A percentile compares a stretch with the other conserved stretches of the same genome.
Conservation (phyloP, 2,113 vertebrate species). For the Cacatua alba region DNA sequence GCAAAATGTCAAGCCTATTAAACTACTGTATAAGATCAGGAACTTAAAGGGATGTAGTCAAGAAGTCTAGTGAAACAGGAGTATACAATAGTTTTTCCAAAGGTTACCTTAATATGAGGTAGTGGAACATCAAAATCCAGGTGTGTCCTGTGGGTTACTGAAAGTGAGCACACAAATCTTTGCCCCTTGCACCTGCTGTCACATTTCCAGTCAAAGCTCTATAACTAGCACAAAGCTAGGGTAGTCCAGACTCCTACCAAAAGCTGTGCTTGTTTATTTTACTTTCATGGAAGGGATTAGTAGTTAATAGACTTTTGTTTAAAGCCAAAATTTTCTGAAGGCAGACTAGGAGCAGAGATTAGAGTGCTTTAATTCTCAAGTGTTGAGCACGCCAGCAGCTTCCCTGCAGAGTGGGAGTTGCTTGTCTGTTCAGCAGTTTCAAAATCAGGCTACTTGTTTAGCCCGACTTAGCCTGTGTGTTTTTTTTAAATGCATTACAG, state of each 20-base stretch:
- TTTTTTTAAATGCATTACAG: constrained; percentile 31
- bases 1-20: background rate
- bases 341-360: background rate
- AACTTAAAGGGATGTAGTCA: background rate
- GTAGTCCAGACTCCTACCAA: background rate
- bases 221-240: background rate
- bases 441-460: constrained; percentile 59
- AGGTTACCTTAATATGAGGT: background rate
- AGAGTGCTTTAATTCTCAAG: background rate
- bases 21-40: background rate
- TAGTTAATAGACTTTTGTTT: background rate
- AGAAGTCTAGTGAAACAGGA: background rate
- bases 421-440: constrained; percentile 59
- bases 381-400: constrained; percentile 32
- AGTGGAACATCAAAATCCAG: background rate
- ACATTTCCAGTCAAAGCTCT: background rate
- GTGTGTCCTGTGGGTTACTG: background rate
- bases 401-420: constrained; percentile 52
- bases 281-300: background rate
- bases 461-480: constrained; percentile 29
- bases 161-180: background rate
- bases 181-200: background rate
- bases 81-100: background rate
- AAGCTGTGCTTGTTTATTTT: background rate
- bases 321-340: background rate